Evolutionary conservation across 2,888 invertebrate species (phyloP).

Genomic region (Cantharis lateralis): DNA sequence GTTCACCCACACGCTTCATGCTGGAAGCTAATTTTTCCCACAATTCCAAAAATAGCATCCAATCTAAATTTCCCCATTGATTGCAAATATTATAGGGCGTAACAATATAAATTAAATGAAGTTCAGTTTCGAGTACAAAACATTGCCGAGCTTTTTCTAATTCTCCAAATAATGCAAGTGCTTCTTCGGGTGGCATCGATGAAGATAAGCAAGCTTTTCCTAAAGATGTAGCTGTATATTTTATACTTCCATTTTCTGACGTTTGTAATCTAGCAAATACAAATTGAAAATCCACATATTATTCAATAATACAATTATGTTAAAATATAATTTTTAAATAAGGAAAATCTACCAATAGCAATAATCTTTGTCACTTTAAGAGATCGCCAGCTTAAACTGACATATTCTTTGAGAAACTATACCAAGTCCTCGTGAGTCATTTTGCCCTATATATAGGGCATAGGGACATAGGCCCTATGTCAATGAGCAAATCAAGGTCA

Average conservation of each 20-base stretch:
- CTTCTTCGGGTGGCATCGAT: slow-evolving; percentile 93
- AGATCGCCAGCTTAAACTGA: no score
- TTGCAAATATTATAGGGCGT: slow-evolving; percentile 90
- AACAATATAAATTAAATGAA: slow-evolving; percentile 93
- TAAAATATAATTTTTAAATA: no score
- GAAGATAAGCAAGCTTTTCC: slow-evolving; percentile 93
- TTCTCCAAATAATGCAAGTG: slow-evolving; percentile 85
- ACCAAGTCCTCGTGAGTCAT: no score
- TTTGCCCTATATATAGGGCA: no score
- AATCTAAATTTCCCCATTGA: slow-evolving; percentile 80
- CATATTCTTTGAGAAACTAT: no score
- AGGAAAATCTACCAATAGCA: no score
- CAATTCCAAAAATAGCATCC: slow-evolving; percentile 76
- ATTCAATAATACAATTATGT: no score
- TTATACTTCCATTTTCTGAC: slow-evolving; percentile 55
- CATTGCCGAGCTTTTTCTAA: slow-evolving; percentile 86
- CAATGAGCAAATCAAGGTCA: no score
- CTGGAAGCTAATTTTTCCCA: slow-evolving; percentile 81
- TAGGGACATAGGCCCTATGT: no score
- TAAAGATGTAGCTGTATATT: slow-evolving; percentile 79
- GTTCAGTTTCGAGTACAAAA: slow-evolving; percentile 90
- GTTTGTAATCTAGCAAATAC: slow-evolving; percentile 53
- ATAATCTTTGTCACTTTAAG: no score
- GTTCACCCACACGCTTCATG: slow-evolving; percentile 83
- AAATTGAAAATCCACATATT: not conserved